Evolutionary conservation across 2,113 vertebrate species (phyloP), one percentile per base, ranked within the genome.

Genomic region (Nettapus auritus): DNA sequence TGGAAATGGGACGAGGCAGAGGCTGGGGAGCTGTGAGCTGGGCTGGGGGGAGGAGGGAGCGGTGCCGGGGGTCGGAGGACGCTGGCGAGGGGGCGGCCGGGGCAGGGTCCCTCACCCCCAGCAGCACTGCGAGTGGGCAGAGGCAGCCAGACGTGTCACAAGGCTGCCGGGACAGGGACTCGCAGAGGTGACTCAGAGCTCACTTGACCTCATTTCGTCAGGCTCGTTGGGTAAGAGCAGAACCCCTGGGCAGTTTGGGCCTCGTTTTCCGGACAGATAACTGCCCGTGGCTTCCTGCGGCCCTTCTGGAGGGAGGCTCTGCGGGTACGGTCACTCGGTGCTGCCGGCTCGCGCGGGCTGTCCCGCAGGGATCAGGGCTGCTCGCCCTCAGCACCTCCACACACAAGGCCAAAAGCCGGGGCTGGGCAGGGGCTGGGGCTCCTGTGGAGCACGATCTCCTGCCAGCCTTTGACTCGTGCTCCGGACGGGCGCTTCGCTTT

Each of bases 121-220:
- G 46, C 11, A 26, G 67, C 74, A 63, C 74, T 89, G 93, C 73
- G 50, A 34, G 18, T 22, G 55, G 5, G 71, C 16, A 6, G 0
- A 15, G 64, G 48, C 4, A 1, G 76, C 42, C 59, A 28, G 78
- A 16, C 9, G 15, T 70, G 88, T 95, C 96, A 93, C 19, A 16
- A 60, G 96, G 68, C 85, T 55, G 55, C 1, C 5, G 18, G 76
- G 82, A 38, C 2, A 0, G 42, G 53, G 59, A 34, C 3, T 6
- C 59, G 16, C 19, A 2, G 55, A 0, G 0, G 50, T 95, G 93
- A 97, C 82, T 48, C 95, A 90, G 48, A 29, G 50, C 0, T 20
- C 94, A 66, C 91, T 92, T 95, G 93, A 92, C 88, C 82, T 70
- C 0, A 0, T 91, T 77, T 86, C 92, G 18, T 90, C 76, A 71